Evolutionary conservation across 2,888 invertebrate genomes (phyloP), one percentile per base, ranked within the genome.

Genomic region (Macaria notata): DNA sequence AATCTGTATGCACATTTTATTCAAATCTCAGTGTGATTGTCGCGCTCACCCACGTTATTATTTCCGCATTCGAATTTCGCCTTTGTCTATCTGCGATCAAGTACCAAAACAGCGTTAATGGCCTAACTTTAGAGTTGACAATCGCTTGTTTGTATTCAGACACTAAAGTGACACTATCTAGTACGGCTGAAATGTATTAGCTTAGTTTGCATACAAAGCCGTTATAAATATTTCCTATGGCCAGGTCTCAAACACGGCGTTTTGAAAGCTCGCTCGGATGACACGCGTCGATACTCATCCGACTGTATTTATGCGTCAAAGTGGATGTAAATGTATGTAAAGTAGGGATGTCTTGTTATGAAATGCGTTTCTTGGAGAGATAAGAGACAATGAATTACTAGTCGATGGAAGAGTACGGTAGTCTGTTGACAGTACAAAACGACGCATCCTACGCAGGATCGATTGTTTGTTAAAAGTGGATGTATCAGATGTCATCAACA

Each of bases 201-300:
- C 72, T 78, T 75, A 80, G 84, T 90, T 91, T 87, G 89, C 90
- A 91, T 91, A 91, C 90, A 91, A 91, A 91, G 89, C 65, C 80
- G 75, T 85, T 88, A 90, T 89, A 90, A 89, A 90, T 88, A 88
- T 88, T 55, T 59, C 83, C 80, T 81, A 81, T 81, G 80, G 80
- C 77, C 81, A 72, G 79, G 78, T 79, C 78, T 74, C 75, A 76
- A 74, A 76, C 75, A 54, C 76, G 70, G 69, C 69, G 76, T 83
- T 86, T 87, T 84, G 83, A 87, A 88, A 86, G 81, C 80, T 75
- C 66, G 50, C 70, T 65, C 76, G 81, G 87, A 88, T 84, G 87
- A 86, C 87, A 84, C 84, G 81, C 81, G 79, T 81, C 81, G 83
- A 84, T 81, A 80, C 79, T 7, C 33, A 79, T 83, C 78, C 72